A percentile compares a stretch with the other conserved stretches of the same genome.
Conservation (phyloP, 1,140 invertebrate genomes). For the Harlomillsia oculata region DNA sequence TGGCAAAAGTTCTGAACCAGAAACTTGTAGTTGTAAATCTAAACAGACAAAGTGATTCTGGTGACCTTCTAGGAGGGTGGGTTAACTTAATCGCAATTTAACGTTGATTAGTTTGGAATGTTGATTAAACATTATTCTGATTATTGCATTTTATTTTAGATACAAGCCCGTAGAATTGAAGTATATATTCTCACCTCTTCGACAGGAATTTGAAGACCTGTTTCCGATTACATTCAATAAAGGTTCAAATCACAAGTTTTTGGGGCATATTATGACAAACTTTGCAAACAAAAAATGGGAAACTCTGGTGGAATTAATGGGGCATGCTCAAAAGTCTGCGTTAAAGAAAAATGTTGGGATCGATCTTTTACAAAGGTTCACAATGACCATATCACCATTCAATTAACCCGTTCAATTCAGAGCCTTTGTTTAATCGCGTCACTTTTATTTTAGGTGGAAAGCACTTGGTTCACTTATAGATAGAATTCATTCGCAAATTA, state of each 20-base stretch:
- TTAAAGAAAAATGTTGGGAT: constrained; percentile 36
- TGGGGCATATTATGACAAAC: constrained; percentile 64
- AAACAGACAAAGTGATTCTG: constrained; percentile 96
- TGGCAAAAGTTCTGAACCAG: constrained; percentile 71
- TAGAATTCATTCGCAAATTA: constrained; percentile 55
- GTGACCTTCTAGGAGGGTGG: constrained; percentile 86
- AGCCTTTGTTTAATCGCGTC: too few species aligned
- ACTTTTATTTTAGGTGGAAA: constrained; percentile 49
- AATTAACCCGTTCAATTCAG: too few species aligned
- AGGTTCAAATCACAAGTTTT: constrained; percentile 73
- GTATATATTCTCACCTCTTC: constrained; percentile 67
- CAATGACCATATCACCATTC: too few species aligned
- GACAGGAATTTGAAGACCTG: constrained; percentile 72
- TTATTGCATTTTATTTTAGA: constrained; percentile 39
- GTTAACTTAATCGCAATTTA: constrained; percentile 14
- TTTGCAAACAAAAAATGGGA: constrained; percentile 63
- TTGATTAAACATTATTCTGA: not conserved
- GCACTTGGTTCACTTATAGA: constrained; percentile 45
- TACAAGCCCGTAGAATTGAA: constrained; percentile 92
- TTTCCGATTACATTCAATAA: constrained; percentile 69
- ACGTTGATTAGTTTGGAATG: not conserved
- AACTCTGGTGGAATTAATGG: constrained; percentile 64
- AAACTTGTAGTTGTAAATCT: constrained; percentile 94
- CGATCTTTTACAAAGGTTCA: not conserved
- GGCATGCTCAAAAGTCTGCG: constrained; percentile 59